Evolutionary conservation across 2,888 invertebrate genomes (phyloP), one percentile per base, ranked within the genome.

Genomic region (Pristionchus mayeri): DNA sequence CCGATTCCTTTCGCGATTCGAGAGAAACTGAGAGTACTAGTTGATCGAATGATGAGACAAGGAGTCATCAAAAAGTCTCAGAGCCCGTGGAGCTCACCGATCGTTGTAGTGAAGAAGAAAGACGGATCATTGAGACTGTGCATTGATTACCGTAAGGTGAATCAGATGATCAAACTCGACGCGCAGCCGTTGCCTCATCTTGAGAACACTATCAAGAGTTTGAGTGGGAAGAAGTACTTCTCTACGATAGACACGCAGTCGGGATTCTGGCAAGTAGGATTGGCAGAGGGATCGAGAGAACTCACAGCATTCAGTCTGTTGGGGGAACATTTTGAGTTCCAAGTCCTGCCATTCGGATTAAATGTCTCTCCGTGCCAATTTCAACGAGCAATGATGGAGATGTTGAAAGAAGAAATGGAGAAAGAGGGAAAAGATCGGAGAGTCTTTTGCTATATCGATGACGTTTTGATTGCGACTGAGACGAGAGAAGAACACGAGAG

Each of bases 261-360:
- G 2, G 91, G 89, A 0, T 91, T 86, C 83, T 90, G 89, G 88
- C 90, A 91, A 54, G 84, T 91, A 0, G 57, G 48, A 21, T 54
- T 92, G 63, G 79, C 60, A 0, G 86, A 87, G 57, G 85, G 86
- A 1, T 84, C 86, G 2, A 86, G 85, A 34, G 84, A 84, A 11
- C 89, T 89, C 50, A 88, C 91, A 3, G 90, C 90, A 9, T 90
- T 92, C 71, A 54, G 87, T 0, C 85, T 87, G 0, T 48, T 85
- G 11, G 71, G 50, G 7, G 88, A 90, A 6, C 87, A 87, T n/a
- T 92, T 83, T 52, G 86, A 91, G 76, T 92, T 86, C 82, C 81
- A 86, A 16, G 88, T 89, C 0, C 85, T 92, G 80, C 89, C 90
- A 0, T 91, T 91, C 76, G 91, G 91, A 3, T 76, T 92, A 11